Conservation (phyloP, 2,888 invertebrate genomes). For the Tyria jacobaeae region DNA sequence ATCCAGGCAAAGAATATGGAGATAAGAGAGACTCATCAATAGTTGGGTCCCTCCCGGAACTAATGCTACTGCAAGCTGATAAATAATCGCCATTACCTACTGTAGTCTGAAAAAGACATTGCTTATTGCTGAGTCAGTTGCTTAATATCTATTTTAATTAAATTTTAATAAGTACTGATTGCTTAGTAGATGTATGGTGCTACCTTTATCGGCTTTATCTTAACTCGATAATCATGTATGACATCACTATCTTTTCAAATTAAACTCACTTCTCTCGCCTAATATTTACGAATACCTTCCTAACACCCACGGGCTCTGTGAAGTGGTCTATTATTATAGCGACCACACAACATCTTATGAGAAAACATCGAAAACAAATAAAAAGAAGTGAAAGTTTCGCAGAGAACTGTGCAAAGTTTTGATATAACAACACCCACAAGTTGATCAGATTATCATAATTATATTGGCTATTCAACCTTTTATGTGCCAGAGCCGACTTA, state of each 20-base stretch:
- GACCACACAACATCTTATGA: constrained; percentile 12
- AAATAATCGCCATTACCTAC: too few species aligned
- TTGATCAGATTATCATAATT: constrained; percentile 26
- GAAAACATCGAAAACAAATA: constrained; percentile 29
- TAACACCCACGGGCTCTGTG: constrained; percentile 12
- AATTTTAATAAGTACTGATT: too few species aligned
- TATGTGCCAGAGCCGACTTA: constrained; percentile 23
- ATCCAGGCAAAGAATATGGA: too few species aligned
- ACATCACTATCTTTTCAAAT: not conserved
- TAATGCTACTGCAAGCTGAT: too few species aligned
- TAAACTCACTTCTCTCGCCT: not conserved
- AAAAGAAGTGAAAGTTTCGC: constrained; percentile 43
- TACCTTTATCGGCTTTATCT: not conserved
- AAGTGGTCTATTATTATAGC: constrained; percentile 6
- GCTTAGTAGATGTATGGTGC: too few species aligned
- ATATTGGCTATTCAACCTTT: constrained; percentile 31
- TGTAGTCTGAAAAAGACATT: too few species aligned
- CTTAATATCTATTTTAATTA: too few species aligned
- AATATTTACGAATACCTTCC: constrained; percentile 2
- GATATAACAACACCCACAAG: constrained; percentile 40
- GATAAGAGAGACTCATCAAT: too few species aligned
- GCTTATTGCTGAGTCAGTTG: too few species aligned
- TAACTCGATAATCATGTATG: not conserved
- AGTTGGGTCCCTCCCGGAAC: too few species aligned
- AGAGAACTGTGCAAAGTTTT: constrained; percentile 26